These are phyloP conservation scores for Zaprionus inermis DNA, from an alignment of 1,140 invertebrate species.

Conservation along the genomic window DNA sequence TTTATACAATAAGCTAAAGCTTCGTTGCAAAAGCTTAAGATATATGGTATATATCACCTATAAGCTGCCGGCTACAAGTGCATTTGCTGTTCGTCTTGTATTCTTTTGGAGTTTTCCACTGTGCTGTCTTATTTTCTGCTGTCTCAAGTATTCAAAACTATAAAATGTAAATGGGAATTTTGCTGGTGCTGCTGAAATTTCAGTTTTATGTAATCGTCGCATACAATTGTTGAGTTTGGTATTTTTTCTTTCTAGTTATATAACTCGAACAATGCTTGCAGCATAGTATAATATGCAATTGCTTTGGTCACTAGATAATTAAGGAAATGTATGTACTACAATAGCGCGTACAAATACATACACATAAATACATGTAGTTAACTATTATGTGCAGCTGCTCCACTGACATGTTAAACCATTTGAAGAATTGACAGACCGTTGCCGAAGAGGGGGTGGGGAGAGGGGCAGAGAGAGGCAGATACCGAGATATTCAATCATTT, in stretches of 20 bases:
- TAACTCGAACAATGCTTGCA: conserved; percentile 46
- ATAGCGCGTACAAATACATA: not conserved
- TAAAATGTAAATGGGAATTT: conserved; percentile 4
- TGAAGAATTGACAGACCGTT: conserved; percentile 44
- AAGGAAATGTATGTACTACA: conserved; percentile 50
- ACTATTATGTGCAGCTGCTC: conserved; percentile 53
- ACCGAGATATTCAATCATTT: conserved; percentile 40
- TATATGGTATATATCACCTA: not conserved
- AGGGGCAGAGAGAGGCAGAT: not conserved
- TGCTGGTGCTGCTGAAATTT: not conserved
- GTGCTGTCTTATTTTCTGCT: not conserved
- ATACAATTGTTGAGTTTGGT: not conserved
- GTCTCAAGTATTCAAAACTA: conserved; percentile 10
- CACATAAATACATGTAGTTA: conserved; percentile 9
- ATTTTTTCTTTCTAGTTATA: conserved; percentile 41
- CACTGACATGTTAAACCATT: conserved; percentile 60
- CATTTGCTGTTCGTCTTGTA: not conserved
- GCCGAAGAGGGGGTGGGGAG: not conserved
- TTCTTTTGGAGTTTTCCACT: not conserved
- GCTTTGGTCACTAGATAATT: conserved; percentile 53
- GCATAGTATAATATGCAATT: conserved; percentile 51
- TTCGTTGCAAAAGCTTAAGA: not conserved
- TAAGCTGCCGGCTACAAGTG: not conserved
- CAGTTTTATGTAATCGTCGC: conserved; percentile 20
- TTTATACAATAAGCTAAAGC: not conserved